phyloP scores from a whole-genome alignment of 1,140 invertebrate genomes.

The Palaemon carinicauda region DNA sequence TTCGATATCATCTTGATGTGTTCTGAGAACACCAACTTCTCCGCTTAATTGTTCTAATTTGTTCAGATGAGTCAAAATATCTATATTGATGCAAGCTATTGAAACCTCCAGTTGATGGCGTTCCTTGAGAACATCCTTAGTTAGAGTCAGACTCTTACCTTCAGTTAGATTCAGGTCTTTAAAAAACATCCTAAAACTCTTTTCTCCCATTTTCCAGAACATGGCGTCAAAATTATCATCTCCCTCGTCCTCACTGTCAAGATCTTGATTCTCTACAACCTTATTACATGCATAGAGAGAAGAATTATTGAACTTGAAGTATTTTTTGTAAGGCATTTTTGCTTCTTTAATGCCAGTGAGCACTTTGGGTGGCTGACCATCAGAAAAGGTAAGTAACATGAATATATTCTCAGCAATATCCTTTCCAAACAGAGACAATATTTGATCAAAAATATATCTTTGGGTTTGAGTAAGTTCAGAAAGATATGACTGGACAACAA shows the following conservation, averaged over 20 bases:
- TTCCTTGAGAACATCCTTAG: background rate
- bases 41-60: too few species aligned
- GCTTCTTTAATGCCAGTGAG: background rate
- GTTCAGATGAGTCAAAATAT: background rate
- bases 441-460: background rate
- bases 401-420: constrained; percentile 10
- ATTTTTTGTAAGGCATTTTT: background rate
- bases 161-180: background rate
- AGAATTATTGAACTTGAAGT: constrained; percentile 19
- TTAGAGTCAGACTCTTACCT: background rate
- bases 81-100: too few species aligned
- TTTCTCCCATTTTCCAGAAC: background rate
- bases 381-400: background rate
- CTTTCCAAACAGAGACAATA: background rate
- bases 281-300: background rate
- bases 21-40: background rate
- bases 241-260: too few species aligned
- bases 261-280: background rate
- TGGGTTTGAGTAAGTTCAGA: background rate
- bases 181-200: background rate
- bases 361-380: background rate
- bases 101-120: too few species aligned
- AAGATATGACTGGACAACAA: background rate
- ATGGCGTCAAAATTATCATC: background rate
- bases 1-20: background rate